phyloP scores from a whole-genome alignment of 2,888 invertebrate genomes.

The Biston betularia region DNA sequence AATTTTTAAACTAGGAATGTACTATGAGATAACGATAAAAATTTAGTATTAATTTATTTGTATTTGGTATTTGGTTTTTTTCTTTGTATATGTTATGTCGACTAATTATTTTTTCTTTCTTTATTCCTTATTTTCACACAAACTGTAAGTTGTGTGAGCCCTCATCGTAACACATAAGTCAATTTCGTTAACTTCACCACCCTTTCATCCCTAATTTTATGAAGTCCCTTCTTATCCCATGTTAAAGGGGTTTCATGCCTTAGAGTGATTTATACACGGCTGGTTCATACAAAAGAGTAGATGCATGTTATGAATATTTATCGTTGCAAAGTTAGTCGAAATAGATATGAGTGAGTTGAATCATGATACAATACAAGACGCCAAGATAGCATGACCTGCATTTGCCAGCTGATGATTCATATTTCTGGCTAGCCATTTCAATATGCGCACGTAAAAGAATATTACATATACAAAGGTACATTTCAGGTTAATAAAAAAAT shows the following conservation, averaged over 20 bases:
- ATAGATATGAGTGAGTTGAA: neutral
- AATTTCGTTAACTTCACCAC: slow-evolving; percentile 54
- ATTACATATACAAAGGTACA: too few species aligned
- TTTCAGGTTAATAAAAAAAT: too few species aligned
- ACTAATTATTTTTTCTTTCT: too few species aligned
- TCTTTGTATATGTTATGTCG: too few species aligned
- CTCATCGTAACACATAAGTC: slow-evolving; percentile 43
- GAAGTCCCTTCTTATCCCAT: slow-evolving; percentile 53
- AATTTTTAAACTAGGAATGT: too few species aligned
- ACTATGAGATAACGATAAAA: too few species aligned
- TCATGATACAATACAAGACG: slow-evolving; percentile 7
- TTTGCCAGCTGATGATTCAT: slow-evolving; percentile 23
- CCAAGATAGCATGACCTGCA: slow-evolving; percentile 10
- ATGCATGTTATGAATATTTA: neutral
- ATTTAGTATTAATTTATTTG: too few species aligned
- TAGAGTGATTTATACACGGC: slow-evolving; percentile 21
- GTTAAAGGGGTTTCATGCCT: slow-evolving; percentile 43
- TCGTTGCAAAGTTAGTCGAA: neutral
- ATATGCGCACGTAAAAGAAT: neutral
- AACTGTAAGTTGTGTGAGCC: neutral
- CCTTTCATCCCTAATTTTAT: slow-evolving; percentile 60
- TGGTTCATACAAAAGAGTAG: neutral
- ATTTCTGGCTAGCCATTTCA: slow-evolving; percentile 12
- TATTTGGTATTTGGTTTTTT: too few species aligned
- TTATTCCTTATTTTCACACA: neutral